Evolutionary conservation across 2,888 invertebrate species (phyloP).

Genomic region (Apodemia zela): DNA sequence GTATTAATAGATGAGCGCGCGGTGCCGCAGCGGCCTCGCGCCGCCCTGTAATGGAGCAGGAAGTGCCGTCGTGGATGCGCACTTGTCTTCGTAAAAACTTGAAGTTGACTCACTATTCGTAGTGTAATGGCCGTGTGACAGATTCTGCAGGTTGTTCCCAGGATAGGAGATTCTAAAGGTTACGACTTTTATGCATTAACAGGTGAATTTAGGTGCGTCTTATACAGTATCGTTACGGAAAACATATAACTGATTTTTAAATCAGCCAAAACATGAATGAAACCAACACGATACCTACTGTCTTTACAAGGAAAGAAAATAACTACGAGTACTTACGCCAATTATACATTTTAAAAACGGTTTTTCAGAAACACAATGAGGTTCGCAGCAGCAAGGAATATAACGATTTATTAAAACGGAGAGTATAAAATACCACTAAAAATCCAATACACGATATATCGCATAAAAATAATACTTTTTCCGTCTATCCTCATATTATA

Average conservation of each 20-base stretch:
- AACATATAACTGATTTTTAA: too few species aligned
- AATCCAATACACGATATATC: not conserved
- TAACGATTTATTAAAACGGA: not conserved
- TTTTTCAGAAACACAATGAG: too few species aligned
- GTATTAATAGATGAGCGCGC: too few species aligned
- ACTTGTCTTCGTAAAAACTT: constrained; percentile 4
- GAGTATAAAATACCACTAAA: not conserved
- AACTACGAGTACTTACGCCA: too few species aligned
- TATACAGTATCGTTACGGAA: too few species aligned
- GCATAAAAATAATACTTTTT: not conserved
- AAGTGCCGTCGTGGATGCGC: not conserved
- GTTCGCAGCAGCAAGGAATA: too few species aligned
- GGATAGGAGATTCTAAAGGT: not conserved
- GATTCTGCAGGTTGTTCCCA: not conserved
- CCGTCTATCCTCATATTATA: not conserved
- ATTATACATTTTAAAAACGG: too few species aligned
- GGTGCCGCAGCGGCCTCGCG: not conserved
- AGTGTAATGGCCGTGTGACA: not conserved
- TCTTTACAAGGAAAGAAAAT: too few species aligned
- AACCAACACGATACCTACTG: too few species aligned
- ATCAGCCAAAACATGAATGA: too few species aligned
- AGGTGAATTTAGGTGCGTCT: too few species aligned
- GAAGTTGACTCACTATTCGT: constrained; percentile 1
- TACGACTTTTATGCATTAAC: not conserved
- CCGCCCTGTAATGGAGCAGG: constrained; percentile 4